phyloP scores from a whole-genome alignment of 2,797 vertebrate species.

The Gallirallus australis region DNA sequence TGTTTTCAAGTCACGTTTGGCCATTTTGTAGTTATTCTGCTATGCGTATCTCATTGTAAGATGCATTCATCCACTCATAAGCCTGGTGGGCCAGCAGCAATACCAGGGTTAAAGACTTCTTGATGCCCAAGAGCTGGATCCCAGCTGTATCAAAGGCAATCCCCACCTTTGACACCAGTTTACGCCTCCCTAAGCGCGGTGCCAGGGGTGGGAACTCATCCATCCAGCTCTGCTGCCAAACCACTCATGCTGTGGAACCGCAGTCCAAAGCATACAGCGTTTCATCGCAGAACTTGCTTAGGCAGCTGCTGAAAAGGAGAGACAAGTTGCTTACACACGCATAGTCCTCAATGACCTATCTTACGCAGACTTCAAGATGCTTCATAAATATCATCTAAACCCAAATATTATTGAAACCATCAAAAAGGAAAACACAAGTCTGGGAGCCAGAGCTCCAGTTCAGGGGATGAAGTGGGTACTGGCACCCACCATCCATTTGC shows the following conservation, averaged over 20 bases:
- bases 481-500: background rate
- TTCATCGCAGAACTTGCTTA: slow-evolving; percentile 27
- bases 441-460: background rate
- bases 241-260: fast-evolving
- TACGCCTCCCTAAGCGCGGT: background rate
- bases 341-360: slow-evolving; percentile 19
- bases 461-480: background rate
- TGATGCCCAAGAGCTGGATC: background rate
- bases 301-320: slow-evolving; percentile 52
- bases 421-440: background rate
- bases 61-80: background rate
- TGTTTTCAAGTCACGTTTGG: background rate
- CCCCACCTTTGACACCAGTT: background rate
- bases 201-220: background rate
- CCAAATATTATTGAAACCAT: slow-evolving; percentile 48
- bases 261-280: slow-evolving; percentile 15
- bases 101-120: background rate
- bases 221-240: background rate
- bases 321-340: slow-evolving; percentile 26
- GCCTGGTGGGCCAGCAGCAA: background rate
- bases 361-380: background rate
- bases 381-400: slow-evolving; percentile 7
- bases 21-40: background rate
- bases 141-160: background rate
- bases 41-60: background rate